Percentiles rank a stretch among this genome's conserved stretches.
phyloP scores from a whole-genome alignment of 2,888 invertebrate species.

The Hipparchia sbordonii region DNA sequence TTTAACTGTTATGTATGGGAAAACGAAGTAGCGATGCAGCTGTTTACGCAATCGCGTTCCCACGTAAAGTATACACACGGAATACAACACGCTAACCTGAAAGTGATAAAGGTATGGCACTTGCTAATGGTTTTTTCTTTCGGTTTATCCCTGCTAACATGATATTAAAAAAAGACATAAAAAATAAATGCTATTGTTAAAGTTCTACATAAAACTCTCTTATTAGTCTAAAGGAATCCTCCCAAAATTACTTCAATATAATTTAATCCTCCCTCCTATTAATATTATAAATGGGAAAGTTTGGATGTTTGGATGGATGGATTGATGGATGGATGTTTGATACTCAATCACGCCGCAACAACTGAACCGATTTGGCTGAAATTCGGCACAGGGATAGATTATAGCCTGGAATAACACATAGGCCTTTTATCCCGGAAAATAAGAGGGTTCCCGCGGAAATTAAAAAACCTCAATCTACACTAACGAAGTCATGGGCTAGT shows the following conservation, averaged over 20 bases:
- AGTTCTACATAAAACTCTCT: not conserved
- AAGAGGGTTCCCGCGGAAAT: no score
- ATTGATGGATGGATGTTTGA: no score
- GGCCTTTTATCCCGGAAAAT: no score
- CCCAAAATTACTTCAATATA: not conserved
- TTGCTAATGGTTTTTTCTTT: conserved; percentile 6
- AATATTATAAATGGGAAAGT: no score
- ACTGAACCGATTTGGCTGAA: no score
- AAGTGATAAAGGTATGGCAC: conserved; percentile 8
- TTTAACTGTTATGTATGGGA: not conserved
- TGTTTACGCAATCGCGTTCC: not conserved
- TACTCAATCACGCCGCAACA: no score
- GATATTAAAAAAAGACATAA: not conserved
- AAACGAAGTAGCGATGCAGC: not conserved
- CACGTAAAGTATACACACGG: not conserved
- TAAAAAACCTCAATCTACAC: no score
- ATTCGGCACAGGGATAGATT: no score
- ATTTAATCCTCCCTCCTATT: no score
- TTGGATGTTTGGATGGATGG: no score
- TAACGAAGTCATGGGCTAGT: no score
- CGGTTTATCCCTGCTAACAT: not conserved
- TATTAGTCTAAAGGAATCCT: not conserved
- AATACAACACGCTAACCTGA: not conserved
- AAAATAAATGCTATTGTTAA: not conserved
- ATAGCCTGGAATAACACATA: no score